phyloP scores from a whole-genome alignment of 2,888 invertebrate species.

The Drosophila tripunctata region DNA sequence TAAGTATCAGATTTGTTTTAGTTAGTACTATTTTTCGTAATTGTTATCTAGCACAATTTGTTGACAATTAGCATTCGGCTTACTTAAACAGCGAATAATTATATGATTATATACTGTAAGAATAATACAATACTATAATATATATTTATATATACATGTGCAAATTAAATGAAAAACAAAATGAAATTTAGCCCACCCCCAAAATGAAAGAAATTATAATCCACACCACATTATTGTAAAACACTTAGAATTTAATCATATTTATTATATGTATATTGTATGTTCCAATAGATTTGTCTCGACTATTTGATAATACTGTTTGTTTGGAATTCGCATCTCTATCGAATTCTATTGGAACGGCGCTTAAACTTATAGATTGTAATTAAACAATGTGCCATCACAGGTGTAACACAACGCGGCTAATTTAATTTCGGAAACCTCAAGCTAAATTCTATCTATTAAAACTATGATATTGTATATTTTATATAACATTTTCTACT shows the following conservation, averaged over 20 bases:
- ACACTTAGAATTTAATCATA: conserved; percentile 30
- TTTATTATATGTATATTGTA: conserved; percentile 22
- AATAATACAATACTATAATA: conserved; percentile 14
- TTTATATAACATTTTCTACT: conserved; percentile 36
- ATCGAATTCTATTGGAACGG: conserved; percentile 26
- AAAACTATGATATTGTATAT: conserved; percentile 32
- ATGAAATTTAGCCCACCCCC: conserved; percentile 64
- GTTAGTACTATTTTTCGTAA: conserved; percentile 57
- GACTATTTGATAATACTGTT: conserved; percentile 7
- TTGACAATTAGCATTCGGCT: conserved; percentile 35
- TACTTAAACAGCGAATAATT: conserved; percentile 71
- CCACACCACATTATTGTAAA: conserved; percentile 24
- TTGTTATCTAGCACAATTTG: conserved; percentile 53
- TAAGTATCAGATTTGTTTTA: conserved; percentile 46
- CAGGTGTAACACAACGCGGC: conserved; percentile 31
- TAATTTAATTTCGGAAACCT: conserved; percentile 35
- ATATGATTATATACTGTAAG: conserved; percentile 18
- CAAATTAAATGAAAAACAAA: conserved; percentile 23
- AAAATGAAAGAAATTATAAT: conserved; percentile 11
- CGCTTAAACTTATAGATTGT: conserved; percentile 15
- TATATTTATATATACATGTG: conserved; percentile 16
- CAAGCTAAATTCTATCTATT: conserved; percentile 30
- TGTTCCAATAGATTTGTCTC: conserved; percentile 24
- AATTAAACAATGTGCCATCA: conserved; percentile 52
- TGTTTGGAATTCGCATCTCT: conserved; percentile 3